Percentiles rank a stretch among this genome's conserved stretches.
phyloP scores from a whole-genome alignment of 1,140 invertebrate genomes.

The Potamilus streckersoni region DNA sequence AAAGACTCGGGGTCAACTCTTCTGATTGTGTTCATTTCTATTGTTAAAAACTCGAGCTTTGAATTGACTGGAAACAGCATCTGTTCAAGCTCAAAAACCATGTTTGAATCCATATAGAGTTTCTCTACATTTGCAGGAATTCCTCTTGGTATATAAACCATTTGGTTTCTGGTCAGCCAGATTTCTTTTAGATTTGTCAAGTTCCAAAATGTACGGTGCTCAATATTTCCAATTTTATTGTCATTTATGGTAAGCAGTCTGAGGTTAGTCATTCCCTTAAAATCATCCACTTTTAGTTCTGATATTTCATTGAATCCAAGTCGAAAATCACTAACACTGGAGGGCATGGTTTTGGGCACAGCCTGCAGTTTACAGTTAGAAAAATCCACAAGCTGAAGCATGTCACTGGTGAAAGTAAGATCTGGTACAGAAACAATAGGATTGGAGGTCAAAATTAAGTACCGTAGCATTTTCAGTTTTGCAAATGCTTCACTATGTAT shows the following conservation, averaged over 20 bases:
- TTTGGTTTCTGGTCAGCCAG: slow-evolving; percentile 63
- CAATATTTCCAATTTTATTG: slow-evolving; percentile 81
- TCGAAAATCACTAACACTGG: slow-evolving; percentile 83
- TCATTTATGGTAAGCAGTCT: slow-evolving; percentile 84
- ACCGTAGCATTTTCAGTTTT: slow-evolving; percentile 87
- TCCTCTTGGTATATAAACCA: slow-evolving; percentile 76
- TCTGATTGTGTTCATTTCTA: slow-evolving; percentile 78
- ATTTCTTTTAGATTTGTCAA: slow-evolving; percentile 83
- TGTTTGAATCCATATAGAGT: slow-evolving; percentile 57
- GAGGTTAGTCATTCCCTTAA: slow-evolving; percentile 89
- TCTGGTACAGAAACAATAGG: slow-evolving; percentile 78
- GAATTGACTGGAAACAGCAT: slow-evolving; percentile 47
- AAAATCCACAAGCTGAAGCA: slow-evolving; percentile 78
- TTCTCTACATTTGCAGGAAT: slow-evolving; percentile 67
- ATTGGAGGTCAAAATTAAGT: slow-evolving; percentile 86
- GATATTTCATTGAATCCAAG: slow-evolving; percentile 82
- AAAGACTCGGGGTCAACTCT: slow-evolving; percentile 78
- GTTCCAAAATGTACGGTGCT: slow-evolving; percentile 87
- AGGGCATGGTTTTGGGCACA: slow-evolving; percentile 85
- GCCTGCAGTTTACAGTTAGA: slow-evolving; percentile 82
- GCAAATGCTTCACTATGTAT: slow-evolving; percentile 71
- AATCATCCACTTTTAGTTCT: slow-evolving; percentile 82
- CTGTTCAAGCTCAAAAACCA: slow-evolving; percentile 51
- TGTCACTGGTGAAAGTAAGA: slow-evolving; percentile 73
- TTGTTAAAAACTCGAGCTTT: slow-evolving; percentile 51